A percentile compares a stretch with the other conserved stretches of the same genome.
These are phyloP conservation scores for Forbesichthys agassizii DNA, from an alignment of 2,113 vertebrate genomes.

Conservation along the genomic window DNA sequence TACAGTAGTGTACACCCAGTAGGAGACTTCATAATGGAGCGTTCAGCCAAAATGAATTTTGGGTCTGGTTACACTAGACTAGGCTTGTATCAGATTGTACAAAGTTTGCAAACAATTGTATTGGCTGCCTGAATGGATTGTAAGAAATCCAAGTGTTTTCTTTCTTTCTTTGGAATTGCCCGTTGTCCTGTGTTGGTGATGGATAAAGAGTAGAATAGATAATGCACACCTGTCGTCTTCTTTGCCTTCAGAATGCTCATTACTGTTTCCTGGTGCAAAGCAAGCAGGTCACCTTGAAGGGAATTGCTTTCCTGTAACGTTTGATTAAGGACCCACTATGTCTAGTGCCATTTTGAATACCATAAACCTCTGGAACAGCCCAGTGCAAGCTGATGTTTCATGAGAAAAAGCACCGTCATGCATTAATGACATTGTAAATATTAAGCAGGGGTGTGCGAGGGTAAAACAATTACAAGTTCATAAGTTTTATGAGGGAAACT, in stretches of 20 bases:
- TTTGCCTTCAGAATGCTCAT: conserved; percentile 60
- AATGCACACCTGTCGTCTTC: conserved; percentile 49
- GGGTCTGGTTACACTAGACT: too few species aligned
- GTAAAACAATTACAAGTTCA: conserved; percentile 17
- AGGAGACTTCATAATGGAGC: too few species aligned
- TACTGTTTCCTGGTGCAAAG: conserved; percentile 58
- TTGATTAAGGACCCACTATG: conserved; percentile 70
- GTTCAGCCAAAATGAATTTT: too few species aligned
- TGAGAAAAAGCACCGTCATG: conserved; percentile 43
- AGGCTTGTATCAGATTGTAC: too few species aligned
- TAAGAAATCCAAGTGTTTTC: background rate
- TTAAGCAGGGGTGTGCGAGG: background rate
- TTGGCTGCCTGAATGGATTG: background rate
- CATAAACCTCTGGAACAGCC: conserved; percentile 46
- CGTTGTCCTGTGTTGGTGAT: conserved; percentile 29
- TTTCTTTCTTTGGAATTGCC: conserved; percentile 11
- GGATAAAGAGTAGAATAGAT: conserved; percentile 19
- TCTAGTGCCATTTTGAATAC: conserved; percentile 71
- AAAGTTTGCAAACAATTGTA: background rate
- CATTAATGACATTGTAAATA: conserved; percentile 54
- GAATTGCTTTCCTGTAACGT: conserved; percentile 73
- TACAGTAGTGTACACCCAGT: too few species aligned
- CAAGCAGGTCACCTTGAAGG: conserved; percentile 69
- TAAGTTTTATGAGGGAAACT: conserved; percentile 39
- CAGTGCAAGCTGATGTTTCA: conserved; percentile 50